A percentile compares a stretch with the other conserved stretches of the same genome.
phyloP scores from a whole-genome alignment of 2,113 vertebrate species.

The Channa maculata region DNA sequence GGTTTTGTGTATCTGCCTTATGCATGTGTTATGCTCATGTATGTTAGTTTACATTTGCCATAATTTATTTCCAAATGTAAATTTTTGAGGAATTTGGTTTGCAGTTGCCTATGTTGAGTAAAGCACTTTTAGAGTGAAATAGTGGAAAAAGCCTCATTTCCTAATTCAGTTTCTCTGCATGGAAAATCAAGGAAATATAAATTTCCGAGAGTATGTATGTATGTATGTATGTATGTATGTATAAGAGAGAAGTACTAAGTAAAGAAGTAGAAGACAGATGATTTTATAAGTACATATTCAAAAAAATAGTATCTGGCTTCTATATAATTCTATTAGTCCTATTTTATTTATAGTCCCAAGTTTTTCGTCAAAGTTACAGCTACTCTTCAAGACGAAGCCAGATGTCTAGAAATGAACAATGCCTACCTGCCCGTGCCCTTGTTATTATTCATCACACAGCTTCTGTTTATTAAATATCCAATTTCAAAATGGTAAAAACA shows the following conservation, averaged over 20 bases:
- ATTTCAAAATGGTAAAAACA: slow-evolving; percentile 9
- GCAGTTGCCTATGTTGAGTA: not conserved
- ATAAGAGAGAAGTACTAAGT: not conserved
- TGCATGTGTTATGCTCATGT: slow-evolving; percentile 33
- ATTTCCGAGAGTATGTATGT: not conserved
- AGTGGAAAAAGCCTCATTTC: slow-evolving; percentile 3
- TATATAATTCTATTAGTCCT: slow-evolving; percentile 1
- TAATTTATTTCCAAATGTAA: slow-evolving; percentile 13
- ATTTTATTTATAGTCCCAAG: slow-evolving; percentile 37
- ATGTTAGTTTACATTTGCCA: slow-evolving; percentile 29
- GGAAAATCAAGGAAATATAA: slow-evolving; percentile 11
- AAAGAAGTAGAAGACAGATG: slow-evolving; percentile 7
- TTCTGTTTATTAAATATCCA: slow-evolving; percentile 17
- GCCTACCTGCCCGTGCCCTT: not conserved
- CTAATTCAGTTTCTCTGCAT: not conserved
- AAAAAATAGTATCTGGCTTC: slow-evolving; percentile 12
- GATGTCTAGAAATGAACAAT: slow-evolving; percentile 46
- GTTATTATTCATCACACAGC: slow-evolving; percentile 32
- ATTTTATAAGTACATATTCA: slow-evolving; percentile 7
- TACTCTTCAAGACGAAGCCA: slow-evolving; percentile 31
- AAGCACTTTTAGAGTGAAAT: not conserved
- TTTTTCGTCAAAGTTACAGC: slow-evolving; percentile 29
- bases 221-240: no score
- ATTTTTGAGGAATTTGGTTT: slow-evolving; percentile 6
- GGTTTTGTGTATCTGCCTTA: slow-evolving; percentile 43